Percentiles rank a stretch among this genome's conserved stretches.
phyloP scores from a whole-genome alignment of 2,797 vertebrate genomes.

The Gila robusta region DNA sequence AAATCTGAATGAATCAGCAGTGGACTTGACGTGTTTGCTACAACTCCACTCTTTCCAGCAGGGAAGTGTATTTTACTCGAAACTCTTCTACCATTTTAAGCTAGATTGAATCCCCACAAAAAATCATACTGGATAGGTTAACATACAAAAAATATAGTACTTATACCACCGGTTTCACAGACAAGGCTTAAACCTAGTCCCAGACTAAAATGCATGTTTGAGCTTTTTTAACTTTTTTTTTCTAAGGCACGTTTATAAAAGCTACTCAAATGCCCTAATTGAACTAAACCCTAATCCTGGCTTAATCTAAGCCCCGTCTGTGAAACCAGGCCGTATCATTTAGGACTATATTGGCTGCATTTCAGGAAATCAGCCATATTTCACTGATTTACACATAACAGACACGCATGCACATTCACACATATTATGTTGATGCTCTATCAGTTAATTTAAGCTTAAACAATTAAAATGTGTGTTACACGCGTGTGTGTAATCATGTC shows the following conservation, averaged over 20 bases:
- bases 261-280: too few species aligned
- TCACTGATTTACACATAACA: background rate
- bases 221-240: too few species aligned
- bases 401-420: background rate
- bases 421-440: background rate
- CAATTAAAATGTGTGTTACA: background rate
- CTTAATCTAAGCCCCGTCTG: too few species aligned
- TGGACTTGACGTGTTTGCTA: background rate
- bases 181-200: too few species aligned
- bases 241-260: too few species aligned
- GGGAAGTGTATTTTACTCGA: background rate
- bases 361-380: background rate
- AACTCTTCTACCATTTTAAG: background rate
- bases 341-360: background rate
- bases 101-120: background rate
- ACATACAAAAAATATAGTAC: background rate
- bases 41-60: background rate
- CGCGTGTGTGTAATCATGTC: background rate
- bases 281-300: too few species aligned
- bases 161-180: too few species aligned
- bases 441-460: background rate
- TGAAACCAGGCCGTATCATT: background rate
- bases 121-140: background rate
- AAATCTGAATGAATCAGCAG: background rate
- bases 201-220: too few species aligned